These are phyloP conservation scores for Neopipo cinnamomea DNA, from an alignment of 2,113 vertebrate genomes.

Conservation along the genomic window DNA sequence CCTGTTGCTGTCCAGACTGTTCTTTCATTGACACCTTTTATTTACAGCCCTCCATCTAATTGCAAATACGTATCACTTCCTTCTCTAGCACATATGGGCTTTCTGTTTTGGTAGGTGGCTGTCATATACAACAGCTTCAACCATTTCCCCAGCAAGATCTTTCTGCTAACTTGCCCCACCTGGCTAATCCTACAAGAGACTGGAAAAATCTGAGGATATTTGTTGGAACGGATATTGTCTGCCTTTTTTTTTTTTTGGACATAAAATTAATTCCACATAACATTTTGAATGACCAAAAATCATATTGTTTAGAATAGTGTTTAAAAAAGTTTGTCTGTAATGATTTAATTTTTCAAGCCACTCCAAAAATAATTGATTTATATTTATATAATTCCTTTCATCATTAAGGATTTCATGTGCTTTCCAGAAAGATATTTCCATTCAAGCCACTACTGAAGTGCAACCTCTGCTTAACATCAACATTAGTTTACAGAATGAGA, in stretches of 20 bases:
- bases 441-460: background rate
- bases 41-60: background rate
- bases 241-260: background rate
- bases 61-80: background rate
- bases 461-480: background rate
- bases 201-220: background rate
- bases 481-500: background rate
- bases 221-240: background rate
- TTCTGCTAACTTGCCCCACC: background rate
- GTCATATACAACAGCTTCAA: background rate
- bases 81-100: background rate
- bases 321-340: background rate
- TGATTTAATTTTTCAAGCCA: constrained; percentile 1
- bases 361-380: background rate
- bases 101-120: background rate
- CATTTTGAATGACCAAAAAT: background rate
- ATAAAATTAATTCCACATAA: background rate
- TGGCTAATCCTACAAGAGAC: background rate
- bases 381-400: background rate
- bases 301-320: background rate
- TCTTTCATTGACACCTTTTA: constrained; percentile 24
- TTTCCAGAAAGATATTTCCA: background rate
- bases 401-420: background rate
- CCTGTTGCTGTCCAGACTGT: background rate
- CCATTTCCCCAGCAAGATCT: background rate